These are phyloP conservation scores for Austrofundulus limnaeus DNA, from an alignment of 2,113 vertebrate species.

Conservation along the genomic window DNA sequence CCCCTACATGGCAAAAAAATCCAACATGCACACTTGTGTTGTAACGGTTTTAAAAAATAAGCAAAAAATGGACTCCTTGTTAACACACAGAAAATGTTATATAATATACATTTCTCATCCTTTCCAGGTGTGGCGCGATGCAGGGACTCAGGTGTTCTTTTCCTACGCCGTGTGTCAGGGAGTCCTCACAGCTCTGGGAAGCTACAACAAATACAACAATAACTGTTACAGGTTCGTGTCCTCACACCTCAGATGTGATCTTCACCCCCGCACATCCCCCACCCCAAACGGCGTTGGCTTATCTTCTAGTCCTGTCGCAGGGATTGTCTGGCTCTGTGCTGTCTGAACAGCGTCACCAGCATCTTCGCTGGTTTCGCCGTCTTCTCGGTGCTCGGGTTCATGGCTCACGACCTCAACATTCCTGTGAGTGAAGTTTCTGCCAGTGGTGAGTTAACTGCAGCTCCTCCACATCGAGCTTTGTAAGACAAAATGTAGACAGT, in stretches of 20 bases:
- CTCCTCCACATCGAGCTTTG: background rate
- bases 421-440: conserved; percentile 71
- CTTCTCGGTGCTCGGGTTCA: conserved; percentile 87
- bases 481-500: background rate
- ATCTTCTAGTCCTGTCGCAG: conserved; percentile 58
- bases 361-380: conserved; percentile 88
- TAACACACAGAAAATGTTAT: conserved; percentile 3
- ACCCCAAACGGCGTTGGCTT: too few species aligned
- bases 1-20: background rate
- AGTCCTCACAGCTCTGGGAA: conserved; percentile 88
- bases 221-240: conserved; percentile 88
- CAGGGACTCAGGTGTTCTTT: conserved; percentile 89
- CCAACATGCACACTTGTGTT: background rate
- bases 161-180: conserved; percentile 89
- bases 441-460: conserved; percentile 70
- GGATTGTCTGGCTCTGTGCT: conserved; percentile 86
- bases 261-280: background rate
- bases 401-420: conserved; percentile 75
- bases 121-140: conserved; percentile 88
- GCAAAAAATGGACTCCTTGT: background rate
- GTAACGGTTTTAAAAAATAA: too few species aligned
- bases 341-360: conserved; percentile 86
- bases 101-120: background rate
- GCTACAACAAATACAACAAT: conserved; percentile 94
- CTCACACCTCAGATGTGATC: background rate